These are phyloP conservation scores for Gallinago stenura DNA, from an alignment of 2,797 vertebrate species.

Conservation along the genomic window DNA sequence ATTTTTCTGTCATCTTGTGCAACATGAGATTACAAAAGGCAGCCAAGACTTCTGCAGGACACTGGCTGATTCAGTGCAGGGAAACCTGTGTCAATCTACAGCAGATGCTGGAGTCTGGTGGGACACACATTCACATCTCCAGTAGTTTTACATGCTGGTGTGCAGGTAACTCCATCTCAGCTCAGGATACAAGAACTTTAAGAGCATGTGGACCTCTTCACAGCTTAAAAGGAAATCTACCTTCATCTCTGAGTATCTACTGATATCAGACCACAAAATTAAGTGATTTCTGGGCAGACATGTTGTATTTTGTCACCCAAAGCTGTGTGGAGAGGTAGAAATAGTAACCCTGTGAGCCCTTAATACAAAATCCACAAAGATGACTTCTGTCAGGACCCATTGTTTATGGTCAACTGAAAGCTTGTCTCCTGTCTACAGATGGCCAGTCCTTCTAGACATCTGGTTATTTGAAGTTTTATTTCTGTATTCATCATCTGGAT, in stretches of 20 bases:
- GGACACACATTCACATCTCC: neutral
- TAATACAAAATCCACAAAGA: neutral
- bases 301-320: neutral
- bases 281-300: neutral
- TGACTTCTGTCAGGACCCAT: neutral
- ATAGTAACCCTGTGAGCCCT: neutral
- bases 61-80: neutral
- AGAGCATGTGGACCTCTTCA: neutral
- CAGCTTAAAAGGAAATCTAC: neutral
- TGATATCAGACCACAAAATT: neutral
- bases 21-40: neutral
- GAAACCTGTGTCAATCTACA: neutral
- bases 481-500: neutral
- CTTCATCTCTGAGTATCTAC: neutral
- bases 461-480: neutral
- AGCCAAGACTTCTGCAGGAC: neutral
- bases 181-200: neutral
- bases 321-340: neutral
- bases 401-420: neutral
- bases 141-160: accelerated
- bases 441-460: neutral
- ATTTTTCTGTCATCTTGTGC: neutral
- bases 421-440: neutral
- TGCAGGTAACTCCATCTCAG: neutral
- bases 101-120: neutral